Evolutionary conservation across 2,113 vertebrate species (phyloP).

Genomic region (Dolichallabes microphthalmus): DNA sequence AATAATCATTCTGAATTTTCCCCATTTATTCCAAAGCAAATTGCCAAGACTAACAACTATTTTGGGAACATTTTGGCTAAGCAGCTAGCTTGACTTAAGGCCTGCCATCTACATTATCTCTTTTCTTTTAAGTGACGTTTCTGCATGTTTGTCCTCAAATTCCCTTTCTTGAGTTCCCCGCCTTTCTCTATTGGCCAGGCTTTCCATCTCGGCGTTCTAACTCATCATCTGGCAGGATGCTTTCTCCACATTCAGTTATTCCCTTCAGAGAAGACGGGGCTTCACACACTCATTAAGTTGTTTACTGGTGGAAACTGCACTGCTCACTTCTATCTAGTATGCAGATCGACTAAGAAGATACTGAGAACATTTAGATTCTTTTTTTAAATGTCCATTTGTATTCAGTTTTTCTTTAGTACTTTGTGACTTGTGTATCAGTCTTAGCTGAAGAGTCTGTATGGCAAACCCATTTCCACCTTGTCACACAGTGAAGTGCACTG

Average conservation of each 20-base stretch:
- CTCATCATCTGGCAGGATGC: background rate
- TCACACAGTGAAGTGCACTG: background rate
- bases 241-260: slow-evolving; percentile 15
- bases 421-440: background rate
- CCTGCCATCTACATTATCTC: too few relatives aligned
- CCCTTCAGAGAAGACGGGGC: background rate
- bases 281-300: background rate
- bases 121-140: background rate
- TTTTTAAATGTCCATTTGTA: background rate
- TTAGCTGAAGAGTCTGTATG: background rate
- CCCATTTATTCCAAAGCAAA: background rate
- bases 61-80: background rate
- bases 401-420: background rate
- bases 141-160: background rate
- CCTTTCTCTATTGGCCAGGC: background rate
- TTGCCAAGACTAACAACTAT: background rate
- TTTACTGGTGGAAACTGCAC: background rate
- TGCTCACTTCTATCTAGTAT: background rate
- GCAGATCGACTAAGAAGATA: background rate
- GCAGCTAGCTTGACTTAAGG: background rate
- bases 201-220: background rate
- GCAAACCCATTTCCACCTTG: background rate
- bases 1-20: too few relatives aligned
- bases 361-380: too few relatives aligned
- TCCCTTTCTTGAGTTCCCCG: background rate